Conservation (phyloP, 2,888 invertebrate species). For the Frankliniella fusca region DNA sequence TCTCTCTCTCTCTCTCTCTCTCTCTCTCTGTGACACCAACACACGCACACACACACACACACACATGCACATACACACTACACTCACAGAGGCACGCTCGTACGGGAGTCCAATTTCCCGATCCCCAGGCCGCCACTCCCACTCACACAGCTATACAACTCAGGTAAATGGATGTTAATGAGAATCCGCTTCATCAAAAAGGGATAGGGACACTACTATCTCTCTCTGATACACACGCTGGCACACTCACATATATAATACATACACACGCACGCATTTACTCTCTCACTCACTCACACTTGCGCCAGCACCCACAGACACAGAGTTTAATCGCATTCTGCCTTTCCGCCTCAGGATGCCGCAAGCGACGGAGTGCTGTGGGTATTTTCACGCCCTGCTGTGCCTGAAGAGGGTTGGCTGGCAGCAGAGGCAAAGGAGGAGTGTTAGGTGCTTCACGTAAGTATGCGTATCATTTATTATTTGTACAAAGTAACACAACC, state of each 20-base stretch:
- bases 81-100: no score
- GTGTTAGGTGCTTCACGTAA: no score
- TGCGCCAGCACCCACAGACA: neutral
- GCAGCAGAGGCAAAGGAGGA: no score
- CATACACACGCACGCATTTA: neutral
- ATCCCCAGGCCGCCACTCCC: neutral
- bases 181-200: neutral
- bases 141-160: neutral
- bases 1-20: neutral
- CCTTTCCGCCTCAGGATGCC: no score
- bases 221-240: neutral
- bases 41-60: neutral
- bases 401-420: no score
- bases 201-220: neutral
- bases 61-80: neutral
- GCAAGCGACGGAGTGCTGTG: no score
- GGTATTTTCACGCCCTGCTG: no score
- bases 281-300: neutral
- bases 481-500: no score
- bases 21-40: neutral
- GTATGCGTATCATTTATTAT: no score
- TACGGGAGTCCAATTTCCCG: neutral
- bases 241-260: neutral
- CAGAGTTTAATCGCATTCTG: neutral
- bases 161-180: neutral